Base-by-base conservation (phyloP, 92 coral and sea anemone species). In the Phenganax marumi region DNA sequence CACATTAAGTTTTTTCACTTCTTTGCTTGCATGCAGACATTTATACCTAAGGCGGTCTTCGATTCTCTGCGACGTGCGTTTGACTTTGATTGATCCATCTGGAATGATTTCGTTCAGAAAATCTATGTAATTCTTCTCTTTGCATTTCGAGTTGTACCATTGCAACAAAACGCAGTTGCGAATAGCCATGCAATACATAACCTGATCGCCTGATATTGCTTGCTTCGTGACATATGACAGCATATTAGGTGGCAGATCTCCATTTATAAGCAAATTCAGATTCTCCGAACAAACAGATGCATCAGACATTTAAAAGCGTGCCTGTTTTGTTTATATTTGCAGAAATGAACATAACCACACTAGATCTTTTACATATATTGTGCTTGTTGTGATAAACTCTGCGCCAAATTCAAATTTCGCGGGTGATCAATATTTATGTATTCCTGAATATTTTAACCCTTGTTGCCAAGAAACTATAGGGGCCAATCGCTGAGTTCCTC, bases 171-270 rank as follows among this genome's bases (percentile, higher is more conserved):
- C 51, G 16, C 78, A 57, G 50, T 76, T 83, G 56, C 78, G 70
- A 79, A 83, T 83, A 14, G 74, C 77, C 52, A 83, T 11, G 26
- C 57, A 64, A 72, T 78, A 54, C 12, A 82, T 53, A 52, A 87
- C 84, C 53, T 76, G 87, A 56, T 87, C 81, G 16, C 84, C 90
- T 17, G 87, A 68, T 5, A 87, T 76, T 14, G 87, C 87, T 68
- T 60, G 68, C 21, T 60, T n/a, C 9, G 68, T n/a, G 19, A n/a
- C 68, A 60, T 60, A 60, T 8, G 68, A 60, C 21, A 60, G 18
- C 68, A 9, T 60, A 60, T 60, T 60, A 16, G 10, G 18, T 60
- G 68, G 68, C 68, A n/a, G 68, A n/a, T 60, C 18, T 9, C 10
- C 68, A 22, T 60, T 60, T 60, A 60, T 60, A 60, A 60, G 68